Base-by-base conservation (phyloP, 1,140 invertebrate species). In the Coptotermes formosanus region DNA sequence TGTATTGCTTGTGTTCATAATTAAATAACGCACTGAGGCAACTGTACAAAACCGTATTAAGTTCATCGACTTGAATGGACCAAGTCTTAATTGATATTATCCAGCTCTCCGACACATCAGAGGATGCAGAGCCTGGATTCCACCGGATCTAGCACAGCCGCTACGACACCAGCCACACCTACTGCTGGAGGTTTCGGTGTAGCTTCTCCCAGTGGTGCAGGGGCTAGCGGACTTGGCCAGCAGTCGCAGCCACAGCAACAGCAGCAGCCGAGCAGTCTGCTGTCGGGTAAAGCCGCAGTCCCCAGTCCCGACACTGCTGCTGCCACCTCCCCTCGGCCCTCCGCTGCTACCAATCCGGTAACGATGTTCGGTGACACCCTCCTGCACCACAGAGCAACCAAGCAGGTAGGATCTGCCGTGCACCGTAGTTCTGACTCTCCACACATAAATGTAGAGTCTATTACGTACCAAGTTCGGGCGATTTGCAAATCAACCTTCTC, bases 341-440 rank as follows among this genome's bases (percentile, higher is more conserved):
- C 45, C 89, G 90, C 82, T 21, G 87, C 86, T 91, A 88, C 86
- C 92, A 91, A 48, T 91, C 91, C 82, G 14, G 83, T 86, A 44
- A 86, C 86, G 88, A 93, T 93, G 93, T 94, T 94, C 88, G 93
- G 93, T 25, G 93, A 94, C 87, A 93, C 93, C 48, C 89, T 92
- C 86, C 89, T 91, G 88, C 89, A 91, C 82, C 90, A 91, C 82
- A 90, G 91, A 82, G 59, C 86, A 89, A 91, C 91, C 88, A 91
- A 91, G 89, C 91, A 92, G 91, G 91, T 92, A 91, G 90, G 89
- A 38, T 30, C 52, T 25, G 9, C 52, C 12, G 14, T 55, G 19
- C 19, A 19, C 52, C 3, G 52, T 55, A 55, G 52, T 83, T 83
- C 7, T 25, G 82, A 44, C 82, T n/a, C n/a, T n/a, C n/a, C n/a